These are phyloP conservation scores for Cromileptes altivelis DNA, from an alignment of 2,113 vertebrate genomes.

Conservation along the genomic window DNA sequence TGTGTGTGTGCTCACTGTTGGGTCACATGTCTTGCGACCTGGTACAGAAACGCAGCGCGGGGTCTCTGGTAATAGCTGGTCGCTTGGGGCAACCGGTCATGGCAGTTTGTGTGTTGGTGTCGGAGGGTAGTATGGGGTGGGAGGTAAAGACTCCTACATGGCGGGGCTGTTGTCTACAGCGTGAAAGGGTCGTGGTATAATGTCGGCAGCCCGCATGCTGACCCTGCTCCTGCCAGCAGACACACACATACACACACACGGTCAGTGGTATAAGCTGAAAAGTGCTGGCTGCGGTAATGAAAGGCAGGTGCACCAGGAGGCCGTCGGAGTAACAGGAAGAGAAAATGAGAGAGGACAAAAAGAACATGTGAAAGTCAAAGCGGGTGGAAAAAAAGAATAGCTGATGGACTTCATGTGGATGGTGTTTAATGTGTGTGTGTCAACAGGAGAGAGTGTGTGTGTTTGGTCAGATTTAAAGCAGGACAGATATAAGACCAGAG, in stretches of 20 bases:
- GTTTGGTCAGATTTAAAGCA: neutral
- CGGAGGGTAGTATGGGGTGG: constrained; percentile 30
- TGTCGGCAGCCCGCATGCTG: constrained; percentile 67
- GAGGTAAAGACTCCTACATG: constrained; percentile 54
- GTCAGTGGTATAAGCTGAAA: constrained; percentile 80
- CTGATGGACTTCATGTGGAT: constrained; percentile 31
- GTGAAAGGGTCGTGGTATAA: constrained; percentile 49
- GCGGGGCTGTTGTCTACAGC: constrained; percentile 58
- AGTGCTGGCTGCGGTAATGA: constrained; percentile 73
- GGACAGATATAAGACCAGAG: constrained; percentile 1
- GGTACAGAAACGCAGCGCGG: constrained; percentile 35
- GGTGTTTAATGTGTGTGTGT: constrained; percentile 12
- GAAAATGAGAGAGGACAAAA: constrained; percentile 70
- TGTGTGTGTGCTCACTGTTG: constrained; percentile 23
- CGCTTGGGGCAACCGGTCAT: constrained; percentile 59
- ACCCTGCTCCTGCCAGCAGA: constrained; percentile 45
- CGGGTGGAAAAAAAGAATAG: constrained; percentile 40
- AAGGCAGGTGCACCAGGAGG: constrained; percentile 71
- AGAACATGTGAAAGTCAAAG: constrained; percentile 78
- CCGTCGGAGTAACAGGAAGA: constrained; percentile 57
- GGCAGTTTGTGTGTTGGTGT: constrained; percentile 30
- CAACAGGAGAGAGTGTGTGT: neutral
- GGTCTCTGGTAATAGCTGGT: constrained; percentile 72
- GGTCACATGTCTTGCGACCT: constrained; percentile 69
- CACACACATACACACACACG: constrained; percentile 44